Conservation (phyloP, 2,888 invertebrate species). For the Lycocerus yunnanus region DNA sequence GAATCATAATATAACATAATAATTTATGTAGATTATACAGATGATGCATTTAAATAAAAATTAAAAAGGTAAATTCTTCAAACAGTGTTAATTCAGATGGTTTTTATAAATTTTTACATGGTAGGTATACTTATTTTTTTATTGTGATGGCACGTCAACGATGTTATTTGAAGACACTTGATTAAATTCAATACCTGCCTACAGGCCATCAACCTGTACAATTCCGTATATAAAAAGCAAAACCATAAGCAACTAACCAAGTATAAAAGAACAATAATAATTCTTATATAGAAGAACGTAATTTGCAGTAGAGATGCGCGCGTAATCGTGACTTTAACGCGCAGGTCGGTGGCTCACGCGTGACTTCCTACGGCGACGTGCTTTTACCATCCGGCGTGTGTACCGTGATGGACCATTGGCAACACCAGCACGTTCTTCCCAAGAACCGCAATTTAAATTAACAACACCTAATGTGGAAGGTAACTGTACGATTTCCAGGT, state of each 20-base stretch:
- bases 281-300: conserved; percentile 39
- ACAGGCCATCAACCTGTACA: conserved; percentile 21
- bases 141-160: background rate
- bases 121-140: background rate
- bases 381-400: conserved; percentile 25
- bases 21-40: too few species aligned
- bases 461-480: conserved; percentile 4
- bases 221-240: conserved; percentile 19
- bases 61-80: background rate
- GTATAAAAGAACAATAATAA: conserved; percentile 35
- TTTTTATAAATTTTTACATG: background rate
- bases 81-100: background rate
- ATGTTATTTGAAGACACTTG: background rate
- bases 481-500: background rate
- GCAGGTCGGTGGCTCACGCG: conserved; percentile 40
- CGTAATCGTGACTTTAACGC: conserved; percentile 41
- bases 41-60: too few species aligned
- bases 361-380: conserved; percentile 40
- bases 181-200: background rate
- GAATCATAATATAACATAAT: too few species aligned
- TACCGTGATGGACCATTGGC: conserved; percentile 34
- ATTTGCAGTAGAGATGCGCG: conserved; percentile 44
- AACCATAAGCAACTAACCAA: conserved; percentile 20
- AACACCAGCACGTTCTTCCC: conserved; percentile 35
- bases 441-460: conserved; percentile 27